Base-by-base conservation (phyloP, 2,113 vertebrate genomes). In the Salvator merianae region DNA sequence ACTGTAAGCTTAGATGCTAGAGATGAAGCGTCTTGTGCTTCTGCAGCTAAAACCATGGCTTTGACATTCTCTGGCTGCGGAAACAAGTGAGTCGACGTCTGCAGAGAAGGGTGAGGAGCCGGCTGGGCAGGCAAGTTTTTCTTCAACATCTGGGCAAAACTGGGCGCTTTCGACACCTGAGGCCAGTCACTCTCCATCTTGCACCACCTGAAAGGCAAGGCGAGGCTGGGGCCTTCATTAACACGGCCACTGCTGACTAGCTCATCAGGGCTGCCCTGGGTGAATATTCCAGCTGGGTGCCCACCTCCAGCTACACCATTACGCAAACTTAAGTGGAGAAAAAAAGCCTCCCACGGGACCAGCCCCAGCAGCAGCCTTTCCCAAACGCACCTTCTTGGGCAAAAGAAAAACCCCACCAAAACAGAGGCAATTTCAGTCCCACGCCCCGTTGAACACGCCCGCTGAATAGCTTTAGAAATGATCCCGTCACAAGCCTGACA, bases 171-270 rank as follows among this genome's bases (percentile, higher is more conserved):
- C 3, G 90, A 83, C 5, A 85, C 73, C 68, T 34, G 91, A 73
- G 85, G 89, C 53, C 94, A 91, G 62, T 73, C 79, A 59, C 80
- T 69, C 7, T 91, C 70, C 93, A 94, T 94, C 40, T 89, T 84
- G n/a, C 13, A 76, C 34, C 0, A 40, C 77, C 92, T 93, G n/a
- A 1, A 16, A 1, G n/a, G 34, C 76, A 34, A 2, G 20, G 40
- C 0, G 69, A 3, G 3, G 36, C n/a, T 5, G 5, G 55, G 14
- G 55, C 20, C 55, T 59, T 59, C 18, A 20, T 59, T 16, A 59
- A 59, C 4, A 59, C 20, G 55, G 55, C 32, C 28, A n/a, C 5
- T 13, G 70, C 26, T 8, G 14, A 38, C 14, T 28, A 8, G n/a
- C 1, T 3, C 22, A 18, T 18, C n/a, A n/a, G 30, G 66, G 16